A percentile compares a stretch with the other conserved stretches of the same genome.
These are phyloP conservation scores for Cirrhinus mrigala DNA, from an alignment of 2,797 vertebrate species.

Conservation along the genomic window DNA sequence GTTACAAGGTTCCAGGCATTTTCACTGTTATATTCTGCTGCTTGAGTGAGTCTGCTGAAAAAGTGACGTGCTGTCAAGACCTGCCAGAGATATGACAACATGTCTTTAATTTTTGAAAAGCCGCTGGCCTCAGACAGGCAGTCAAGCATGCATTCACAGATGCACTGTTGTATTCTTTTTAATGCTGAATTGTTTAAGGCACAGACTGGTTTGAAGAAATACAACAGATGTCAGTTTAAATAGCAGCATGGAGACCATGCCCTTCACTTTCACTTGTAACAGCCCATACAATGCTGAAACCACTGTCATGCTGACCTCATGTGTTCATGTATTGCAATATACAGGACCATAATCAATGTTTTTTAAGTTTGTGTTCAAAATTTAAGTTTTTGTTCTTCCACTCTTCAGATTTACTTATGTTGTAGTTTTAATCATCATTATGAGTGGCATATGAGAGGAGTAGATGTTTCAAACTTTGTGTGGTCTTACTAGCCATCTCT, in stretches of 20 bases:
- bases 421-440: neutral
- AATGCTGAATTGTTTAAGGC: neutral
- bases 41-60: constrained; percentile 9
- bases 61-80: constrained; percentile 17
- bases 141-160: constrained; percentile 2
- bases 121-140: neutral
- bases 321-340: neutral
- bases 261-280: neutral
- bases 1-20: neutral
- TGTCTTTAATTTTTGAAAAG: neutral
- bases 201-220: neutral
- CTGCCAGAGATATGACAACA: neutral
- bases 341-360: neutral
- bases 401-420: neutral
- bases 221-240: neutral
- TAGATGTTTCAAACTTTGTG: neutral
- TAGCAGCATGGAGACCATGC: neutral
- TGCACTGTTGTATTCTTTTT: neutral
- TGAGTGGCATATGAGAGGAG: neutral
- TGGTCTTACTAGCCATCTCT: neutral
- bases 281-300: neutral
- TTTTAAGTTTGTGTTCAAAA: neutral
- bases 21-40: neutral
- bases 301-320: neutral
- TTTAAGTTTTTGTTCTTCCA: neutral